A percentile compares a stretch with the other conserved stretches of the same genome.
These are phyloP conservation scores for Agriopis marginaria DNA, from an alignment of 2,888 invertebrate genomes.

Conservation along the genomic window DNA sequence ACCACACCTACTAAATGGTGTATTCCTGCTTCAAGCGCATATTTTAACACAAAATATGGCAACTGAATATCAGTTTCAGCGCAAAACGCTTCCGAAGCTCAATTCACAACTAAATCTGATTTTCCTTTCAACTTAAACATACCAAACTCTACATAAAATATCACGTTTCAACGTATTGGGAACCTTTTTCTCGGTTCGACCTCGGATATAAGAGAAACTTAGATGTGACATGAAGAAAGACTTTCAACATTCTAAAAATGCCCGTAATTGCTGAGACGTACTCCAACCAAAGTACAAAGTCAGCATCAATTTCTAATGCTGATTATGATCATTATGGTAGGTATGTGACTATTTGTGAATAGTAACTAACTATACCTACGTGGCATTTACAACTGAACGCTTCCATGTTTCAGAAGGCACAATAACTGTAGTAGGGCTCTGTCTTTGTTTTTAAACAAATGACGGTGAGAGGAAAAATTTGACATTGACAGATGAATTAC, in stretches of 20 bases:
- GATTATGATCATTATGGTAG: no score
- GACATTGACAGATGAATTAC: background rate
- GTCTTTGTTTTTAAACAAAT: background rate
- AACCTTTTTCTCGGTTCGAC: slow-evolving; percentile 16
- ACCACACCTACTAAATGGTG: background rate
- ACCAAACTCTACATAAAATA: slow-evolving; percentile 52
- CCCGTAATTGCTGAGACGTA: no score
- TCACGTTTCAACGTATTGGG: slow-evolving; percentile 48
- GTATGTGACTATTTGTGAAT: no score
- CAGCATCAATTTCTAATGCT: no score
- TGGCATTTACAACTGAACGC: no score
- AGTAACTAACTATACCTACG: no score
- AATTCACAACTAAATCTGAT: slow-evolving; percentile 46
- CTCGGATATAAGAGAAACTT: background rate
- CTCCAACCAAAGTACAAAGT: no score
- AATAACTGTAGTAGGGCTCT: no score
- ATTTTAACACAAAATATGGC: slow-evolving; percentile 1
- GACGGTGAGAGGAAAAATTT: background rate
- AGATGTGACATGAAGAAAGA: background rate
- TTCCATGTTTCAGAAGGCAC: no score
- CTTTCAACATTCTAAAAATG: no score
- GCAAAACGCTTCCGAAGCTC: slow-evolving; percentile 40
- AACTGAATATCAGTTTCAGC: slow-evolving; percentile 35
- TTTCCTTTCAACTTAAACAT: slow-evolving; percentile 45
- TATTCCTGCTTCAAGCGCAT: background rate